Base-by-base conservation (phyloP, 2,113 vertebrate genomes). In the Paracyprichromis sp. region DNA sequence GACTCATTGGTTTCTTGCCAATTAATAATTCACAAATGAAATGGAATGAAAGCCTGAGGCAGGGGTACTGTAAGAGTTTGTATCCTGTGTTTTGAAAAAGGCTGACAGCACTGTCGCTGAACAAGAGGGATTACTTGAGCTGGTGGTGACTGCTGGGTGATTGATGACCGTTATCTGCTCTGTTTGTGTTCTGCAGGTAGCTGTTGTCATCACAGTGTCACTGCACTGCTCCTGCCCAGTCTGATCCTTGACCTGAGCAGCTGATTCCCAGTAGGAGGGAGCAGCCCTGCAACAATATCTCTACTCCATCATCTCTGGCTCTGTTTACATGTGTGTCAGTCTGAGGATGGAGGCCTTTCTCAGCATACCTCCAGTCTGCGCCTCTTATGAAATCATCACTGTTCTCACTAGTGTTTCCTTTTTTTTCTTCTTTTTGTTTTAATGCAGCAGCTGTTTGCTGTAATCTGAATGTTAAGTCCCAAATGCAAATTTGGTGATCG, bases 111-210 rank as follows among this genome's bases (percentile, higher is more conserved):
- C 43, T 71, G 9, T 85, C 12, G 5, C 61, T 40, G 8, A 83
- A 10, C 26, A 14, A 21, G 47, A 56, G 73, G 52, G 38, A 43
- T 12, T 69, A 9, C 40, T 36, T 17, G 57, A 24, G 59, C 12
- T 26, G 7, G 9, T 34, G 52, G 34, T 26, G 59, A 34, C 63
- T 69, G 57, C 57, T 34, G 63, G 56, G 36, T 92, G 92, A 95
- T 69, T 90, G 92, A 94, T 94, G 92, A 19, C 40, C 52, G 38
- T 71, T 93, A 83, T 95, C 93, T 88, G 24, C 81, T 93, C 34
- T 86, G 91, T 89, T 94, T 94, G 90, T 93, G 91, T 91, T 92
- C 93, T 90, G 80, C 92, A 95, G 93, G 92, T 92, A 86, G 90
- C 89, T 80, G 88, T 89, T 92, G 88, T 92, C 91, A 85, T 87